Percentiles rank a stretch among this genome's conserved stretches.
Conservation (phyloP, 2,113 vertebrate species). For the Pheucticus melanocephalus region DNA sequence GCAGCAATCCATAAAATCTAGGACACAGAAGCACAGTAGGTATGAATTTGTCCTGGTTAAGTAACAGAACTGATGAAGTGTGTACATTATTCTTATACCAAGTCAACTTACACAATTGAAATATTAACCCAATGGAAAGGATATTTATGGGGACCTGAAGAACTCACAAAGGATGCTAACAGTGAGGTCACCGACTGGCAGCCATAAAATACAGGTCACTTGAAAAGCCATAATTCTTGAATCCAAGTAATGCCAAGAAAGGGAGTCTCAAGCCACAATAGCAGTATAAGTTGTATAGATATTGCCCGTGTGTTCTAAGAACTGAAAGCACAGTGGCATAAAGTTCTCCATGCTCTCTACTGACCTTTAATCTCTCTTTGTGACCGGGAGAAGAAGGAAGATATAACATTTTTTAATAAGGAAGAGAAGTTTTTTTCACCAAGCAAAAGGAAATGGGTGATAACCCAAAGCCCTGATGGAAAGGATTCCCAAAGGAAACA, state of each 20-base stretch:
- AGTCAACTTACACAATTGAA: neutral
- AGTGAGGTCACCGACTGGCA: neutral
- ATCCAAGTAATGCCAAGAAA: neutral
- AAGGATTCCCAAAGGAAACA: neutral
- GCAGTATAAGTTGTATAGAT: neutral
- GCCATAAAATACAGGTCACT: neutral
- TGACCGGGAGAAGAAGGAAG: neutral
- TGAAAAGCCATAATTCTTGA: neutral
- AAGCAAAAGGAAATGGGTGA: neutral
- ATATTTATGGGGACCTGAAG: neutral
- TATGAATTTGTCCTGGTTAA: conserved; percentile 24
- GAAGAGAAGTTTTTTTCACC: neutral
- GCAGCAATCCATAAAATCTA: conserved; percentile 8
- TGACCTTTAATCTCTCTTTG: neutral
- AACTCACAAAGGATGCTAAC: neutral
- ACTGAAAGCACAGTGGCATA: neutral
- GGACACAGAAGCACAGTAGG: neutral
- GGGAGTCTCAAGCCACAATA: neutral
- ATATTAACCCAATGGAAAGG: neutral
- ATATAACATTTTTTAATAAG: neutral
- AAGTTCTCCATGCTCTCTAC: neutral
- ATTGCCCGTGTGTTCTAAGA: neutral
- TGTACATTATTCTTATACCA: neutral
- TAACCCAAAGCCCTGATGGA: neutral
- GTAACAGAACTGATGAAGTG: neutral